These are phyloP conservation scores for Albula glossodonta DNA, from an alignment of 2,113 vertebrate genomes.

Conservation along the genomic window DNA sequence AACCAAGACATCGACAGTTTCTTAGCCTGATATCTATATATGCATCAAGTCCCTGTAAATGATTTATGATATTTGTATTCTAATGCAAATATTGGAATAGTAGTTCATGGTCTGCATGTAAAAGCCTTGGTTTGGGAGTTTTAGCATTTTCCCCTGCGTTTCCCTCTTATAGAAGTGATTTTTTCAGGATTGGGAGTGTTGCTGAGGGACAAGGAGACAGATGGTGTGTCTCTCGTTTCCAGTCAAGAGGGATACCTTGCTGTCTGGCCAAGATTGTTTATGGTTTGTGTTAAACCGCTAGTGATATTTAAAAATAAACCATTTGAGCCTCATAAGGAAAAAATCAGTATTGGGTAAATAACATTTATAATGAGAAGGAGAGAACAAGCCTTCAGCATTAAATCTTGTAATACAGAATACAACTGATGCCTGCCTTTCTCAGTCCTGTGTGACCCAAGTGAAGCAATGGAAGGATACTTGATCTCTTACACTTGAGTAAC, in stretches of 20 bases:
- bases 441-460: background rate
- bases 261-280: constrained; percentile 16
- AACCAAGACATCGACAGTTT: constrained; percentile 21
- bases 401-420: background rate
- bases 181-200: background rate
- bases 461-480: background rate
- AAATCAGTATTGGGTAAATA: constrained; percentile 4
- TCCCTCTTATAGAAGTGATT: background rate
- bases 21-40: constrained; percentile 42
- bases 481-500: background rate
- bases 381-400: background rate
- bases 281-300: constrained; percentile 15
- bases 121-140: background rate
- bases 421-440: background rate
- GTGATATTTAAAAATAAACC: background rate
- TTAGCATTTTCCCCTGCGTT: background rate
- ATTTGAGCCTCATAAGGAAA: background rate
- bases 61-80: constrained; percentile 51
- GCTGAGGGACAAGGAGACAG: background rate
- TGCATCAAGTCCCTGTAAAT: constrained; percentile 35
- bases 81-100: constrained; percentile 36
- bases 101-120: constrained; percentile 18
- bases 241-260: constrained; percentile 8
- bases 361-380: background rate
- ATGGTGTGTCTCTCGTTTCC: constrained; percentile 14